Evolutionary conservation across 2,113 vertebrate species (phyloP).

Genomic region (Axis porcinus): DNA sequence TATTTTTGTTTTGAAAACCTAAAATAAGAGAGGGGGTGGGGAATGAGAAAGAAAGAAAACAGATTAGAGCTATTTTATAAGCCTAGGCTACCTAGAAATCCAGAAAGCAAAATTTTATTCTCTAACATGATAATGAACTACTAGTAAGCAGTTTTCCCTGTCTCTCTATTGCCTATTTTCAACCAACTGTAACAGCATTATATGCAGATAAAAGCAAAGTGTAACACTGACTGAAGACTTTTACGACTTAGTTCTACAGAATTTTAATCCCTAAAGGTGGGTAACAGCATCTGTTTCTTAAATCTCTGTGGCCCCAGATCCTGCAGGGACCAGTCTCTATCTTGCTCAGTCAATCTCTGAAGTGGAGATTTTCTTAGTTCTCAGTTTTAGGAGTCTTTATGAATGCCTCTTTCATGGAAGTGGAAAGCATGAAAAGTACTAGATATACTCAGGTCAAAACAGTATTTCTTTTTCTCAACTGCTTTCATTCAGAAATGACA

Average conservation of each 20-base stretch:
- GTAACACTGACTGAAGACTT: neutral
- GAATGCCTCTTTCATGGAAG: neutral
- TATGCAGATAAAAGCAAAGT: neutral
- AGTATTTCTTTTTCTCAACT: slow-evolving; percentile 24
- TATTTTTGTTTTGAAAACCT: slow-evolving; percentile 96
- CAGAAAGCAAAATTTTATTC: slow-evolving; percentile 44
- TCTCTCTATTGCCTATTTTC: neutral
- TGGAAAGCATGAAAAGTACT: neutral
- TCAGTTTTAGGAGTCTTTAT: neutral
- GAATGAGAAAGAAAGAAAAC: slow-evolving; percentile 39
- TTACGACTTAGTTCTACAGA: neutral
- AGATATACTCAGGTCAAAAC: neutral
- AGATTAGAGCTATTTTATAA: slow-evolving; percentile 61
- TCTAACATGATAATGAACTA: slow-evolving; percentile 40
- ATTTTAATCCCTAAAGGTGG: neutral
- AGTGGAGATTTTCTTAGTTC: neutral
- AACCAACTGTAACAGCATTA: neutral
- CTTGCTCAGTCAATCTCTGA: neutral
- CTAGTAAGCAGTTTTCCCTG: slow-evolving; percentile 34
- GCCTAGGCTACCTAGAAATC: slow-evolving; percentile 29
- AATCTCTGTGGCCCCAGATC: neutral
- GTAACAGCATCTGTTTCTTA: neutral
- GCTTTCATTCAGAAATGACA: slow-evolving; percentile 21
- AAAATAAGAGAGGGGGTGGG: slow-evolving; percentile 18
- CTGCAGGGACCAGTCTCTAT: neutral